Percentiles rank a stretch among this genome's conserved stretches.
These are phyloP conservation scores for Thryonomys swinderianus DNA, from an alignment of 2,113 vertebrate genomes.

Conservation along the genomic window DNA sequence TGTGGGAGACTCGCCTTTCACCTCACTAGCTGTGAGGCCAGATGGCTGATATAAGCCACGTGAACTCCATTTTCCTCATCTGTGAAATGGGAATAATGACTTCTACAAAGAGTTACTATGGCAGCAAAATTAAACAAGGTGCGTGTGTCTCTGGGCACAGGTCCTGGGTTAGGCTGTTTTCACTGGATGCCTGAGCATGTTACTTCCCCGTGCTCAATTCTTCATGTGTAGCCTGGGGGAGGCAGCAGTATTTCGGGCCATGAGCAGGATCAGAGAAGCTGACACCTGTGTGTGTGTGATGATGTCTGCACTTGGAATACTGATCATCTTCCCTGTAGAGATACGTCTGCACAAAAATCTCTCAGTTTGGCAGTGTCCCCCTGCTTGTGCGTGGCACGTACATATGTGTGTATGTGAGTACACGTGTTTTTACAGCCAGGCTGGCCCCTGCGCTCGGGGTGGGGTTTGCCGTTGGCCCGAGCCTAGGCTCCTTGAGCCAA, in stretches of 20 bases:
- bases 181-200: neutral
- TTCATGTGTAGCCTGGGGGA: neutral
- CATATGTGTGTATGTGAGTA: neutral
- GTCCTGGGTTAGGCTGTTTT: neutral
- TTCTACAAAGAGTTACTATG: neutral
- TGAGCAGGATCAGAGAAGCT: neutral
- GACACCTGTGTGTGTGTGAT: neutral
- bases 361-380: neutral
- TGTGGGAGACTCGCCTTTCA: neutral
- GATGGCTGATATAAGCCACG: neutral
- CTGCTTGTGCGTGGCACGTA: neutral
- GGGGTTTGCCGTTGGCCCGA: constrained; percentile 68
- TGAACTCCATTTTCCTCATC: neutral
- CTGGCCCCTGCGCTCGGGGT: constrained; percentile 49
- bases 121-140: neutral
- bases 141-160: neutral
- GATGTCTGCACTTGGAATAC: neutral
- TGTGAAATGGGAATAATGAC: neutral
- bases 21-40: neutral
- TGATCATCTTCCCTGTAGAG: constrained; percentile 5
- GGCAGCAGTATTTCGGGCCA: neutral
- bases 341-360: neutral
- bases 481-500: constrained; percentile 66
- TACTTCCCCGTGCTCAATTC: neutral
- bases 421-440: constrained; percentile 25